These are phyloP conservation scores for Cyanoderma ruficeps DNA, from an alignment of 2,113 vertebrate species.

Conservation along the genomic window DNA sequence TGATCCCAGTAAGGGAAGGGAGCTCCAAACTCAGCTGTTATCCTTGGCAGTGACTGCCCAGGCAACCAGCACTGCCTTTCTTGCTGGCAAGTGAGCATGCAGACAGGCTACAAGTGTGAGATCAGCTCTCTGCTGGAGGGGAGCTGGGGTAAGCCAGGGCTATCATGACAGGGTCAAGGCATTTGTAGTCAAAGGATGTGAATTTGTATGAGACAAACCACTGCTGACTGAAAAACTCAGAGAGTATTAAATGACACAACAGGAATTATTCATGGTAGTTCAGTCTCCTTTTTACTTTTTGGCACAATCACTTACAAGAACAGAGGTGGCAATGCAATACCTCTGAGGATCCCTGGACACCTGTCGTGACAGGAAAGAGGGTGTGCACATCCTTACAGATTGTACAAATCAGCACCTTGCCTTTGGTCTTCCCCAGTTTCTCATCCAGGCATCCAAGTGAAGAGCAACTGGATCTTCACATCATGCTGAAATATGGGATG, in stretches of 20 bases:
- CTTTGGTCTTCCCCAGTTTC: neutral
- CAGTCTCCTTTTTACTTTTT: neutral
- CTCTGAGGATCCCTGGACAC: neutral
- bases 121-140: neutral
- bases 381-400: neutral
- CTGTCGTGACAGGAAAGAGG: neutral
- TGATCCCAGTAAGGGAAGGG: neutral
- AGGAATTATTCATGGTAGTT: neutral
- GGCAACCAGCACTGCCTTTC: neutral
- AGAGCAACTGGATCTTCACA: neutral
- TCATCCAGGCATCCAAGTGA: neutral
- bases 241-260: neutral
- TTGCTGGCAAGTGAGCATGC: neutral
- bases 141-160: neutral
- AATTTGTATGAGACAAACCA: neutral
- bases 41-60: neutral
- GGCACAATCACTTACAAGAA: neutral
- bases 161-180: neutral
- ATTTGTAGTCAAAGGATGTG: neutral
- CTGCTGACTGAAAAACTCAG: neutral
- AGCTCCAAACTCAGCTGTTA: neutral
- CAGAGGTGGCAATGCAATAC: neutral
- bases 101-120: neutral
- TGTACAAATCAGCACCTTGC: neutral
- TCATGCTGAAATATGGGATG: neutral